Percentiles rank a stretch among this genome's conserved stretches.
Conservation (phyloP, 35 echinoderm and acorn worm species). For the Amphiura filiformis region DNA sequence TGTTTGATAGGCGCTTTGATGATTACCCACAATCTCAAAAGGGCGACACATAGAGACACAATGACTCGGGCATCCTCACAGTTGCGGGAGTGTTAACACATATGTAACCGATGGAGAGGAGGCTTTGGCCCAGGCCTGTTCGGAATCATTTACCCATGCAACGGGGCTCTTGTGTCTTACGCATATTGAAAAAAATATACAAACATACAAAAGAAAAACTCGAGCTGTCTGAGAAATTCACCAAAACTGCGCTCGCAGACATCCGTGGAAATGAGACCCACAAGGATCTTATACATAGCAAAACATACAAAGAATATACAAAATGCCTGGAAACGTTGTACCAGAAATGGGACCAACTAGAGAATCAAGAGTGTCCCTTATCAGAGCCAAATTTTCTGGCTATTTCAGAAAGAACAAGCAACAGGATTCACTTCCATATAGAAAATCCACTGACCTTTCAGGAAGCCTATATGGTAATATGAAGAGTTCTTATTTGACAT, state of each 20-base stretch:
- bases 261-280: neutral
- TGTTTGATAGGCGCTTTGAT: neutral
- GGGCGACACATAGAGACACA: neutral
- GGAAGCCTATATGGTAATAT: no score
- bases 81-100: neutral
- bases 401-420: neutral
- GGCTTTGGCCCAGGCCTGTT: neutral
- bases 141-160: neutral
- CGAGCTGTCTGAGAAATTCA: neutral
- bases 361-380: neutral
- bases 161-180: neutral
- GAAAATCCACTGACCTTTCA: no score
- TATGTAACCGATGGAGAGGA: neutral
- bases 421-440: no score
- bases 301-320: neutral
- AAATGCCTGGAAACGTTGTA: neutral
- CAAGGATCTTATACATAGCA: neutral
- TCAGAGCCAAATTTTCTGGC: neutral
- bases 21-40: neutral
- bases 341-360: neutral
- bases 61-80: neutral
- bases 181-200: neutral
- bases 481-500: no score
- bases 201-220: neutral
- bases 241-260: neutral